These are phyloP conservation scores for Sebastes nivosus DNA, from an alignment of 2,797 vertebrate species.

Conservation along the genomic window DNA sequence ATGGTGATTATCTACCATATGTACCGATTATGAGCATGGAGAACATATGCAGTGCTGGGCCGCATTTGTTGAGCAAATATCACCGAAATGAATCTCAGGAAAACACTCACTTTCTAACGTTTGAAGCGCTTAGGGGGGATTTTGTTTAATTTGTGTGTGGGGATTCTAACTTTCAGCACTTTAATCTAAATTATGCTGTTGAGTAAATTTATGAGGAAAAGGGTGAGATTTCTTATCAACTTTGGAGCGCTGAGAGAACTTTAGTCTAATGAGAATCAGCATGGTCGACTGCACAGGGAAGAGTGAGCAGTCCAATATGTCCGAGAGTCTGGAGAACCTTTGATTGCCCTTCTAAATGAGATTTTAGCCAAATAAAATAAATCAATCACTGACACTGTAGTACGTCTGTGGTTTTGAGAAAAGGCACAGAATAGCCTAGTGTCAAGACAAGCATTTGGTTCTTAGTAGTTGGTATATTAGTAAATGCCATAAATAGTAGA, in stretches of 20 bases:
- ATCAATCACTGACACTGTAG: neutral
- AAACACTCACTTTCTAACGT: constrained; percentile 17
- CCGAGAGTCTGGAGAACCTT: constrained; percentile 9
- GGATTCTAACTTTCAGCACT: constrained; percentile 29
- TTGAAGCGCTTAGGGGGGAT: neutral
- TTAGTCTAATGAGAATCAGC: constrained; percentile 46
- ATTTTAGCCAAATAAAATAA: constrained; percentile 19
- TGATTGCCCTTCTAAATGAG: constrained; percentile 27
- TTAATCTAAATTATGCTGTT: constrained; percentile 35
- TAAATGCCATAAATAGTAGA: neutral
- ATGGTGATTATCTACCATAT: neutral
- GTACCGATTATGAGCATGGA: neutral
- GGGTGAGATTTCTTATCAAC: constrained; percentile 26
- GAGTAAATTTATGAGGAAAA: constrained; percentile 38
- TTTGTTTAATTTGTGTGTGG: constrained; percentile 27
- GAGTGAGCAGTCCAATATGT: neutral
- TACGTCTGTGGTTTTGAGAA: neutral
- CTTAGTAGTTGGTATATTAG: no score
- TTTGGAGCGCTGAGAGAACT: constrained; percentile 1
- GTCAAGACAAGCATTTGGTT: neutral
- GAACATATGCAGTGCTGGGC: neutral
- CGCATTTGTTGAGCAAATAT: constrained; percentile 9
- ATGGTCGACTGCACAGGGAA: constrained; percentile 28
- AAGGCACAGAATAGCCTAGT: neutral
- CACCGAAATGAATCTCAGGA: constrained; percentile 12